Percentiles rank a stretch among this genome's conserved stretches.
Conservation (phyloP, 2,113 vertebrate genomes). For the Equus quagga region DNA sequence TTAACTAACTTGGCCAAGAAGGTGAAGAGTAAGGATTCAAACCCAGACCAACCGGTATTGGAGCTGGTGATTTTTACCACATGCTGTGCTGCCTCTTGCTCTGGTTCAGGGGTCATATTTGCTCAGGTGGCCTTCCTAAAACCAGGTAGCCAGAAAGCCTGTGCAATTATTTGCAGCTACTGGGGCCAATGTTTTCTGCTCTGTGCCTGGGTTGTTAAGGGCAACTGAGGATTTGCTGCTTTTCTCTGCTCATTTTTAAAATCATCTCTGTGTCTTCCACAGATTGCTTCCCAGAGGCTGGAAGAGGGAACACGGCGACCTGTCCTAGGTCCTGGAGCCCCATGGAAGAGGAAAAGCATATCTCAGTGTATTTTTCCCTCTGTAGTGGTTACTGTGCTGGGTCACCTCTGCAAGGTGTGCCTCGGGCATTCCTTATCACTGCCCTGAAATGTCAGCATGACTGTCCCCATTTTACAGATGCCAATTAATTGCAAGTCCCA, state of each 20-base stretch:
- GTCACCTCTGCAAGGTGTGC: neutral
- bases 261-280: neutral
- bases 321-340: neutral
- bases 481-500: conserved; percentile 11
- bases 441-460: neutral
- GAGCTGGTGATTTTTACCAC: neutral
- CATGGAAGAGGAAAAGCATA: neutral
- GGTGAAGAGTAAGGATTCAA: conserved; percentile 3
- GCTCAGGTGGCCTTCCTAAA: neutral
- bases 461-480: conserved; percentile 51
- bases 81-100: neutral
- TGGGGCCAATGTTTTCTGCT: neutral
- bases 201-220: neutral
- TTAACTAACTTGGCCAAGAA: neutral
- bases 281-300: neutral
- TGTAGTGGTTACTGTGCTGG: neutral
- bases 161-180: neutral
- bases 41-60: neutral
- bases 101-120: neutral
- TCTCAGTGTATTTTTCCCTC: neutral
- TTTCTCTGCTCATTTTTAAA: conserved; percentile 50
- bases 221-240: neutral
- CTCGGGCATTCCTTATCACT: neutral
- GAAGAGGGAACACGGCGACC: neutral
- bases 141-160: neutral